Conservation (phyloP, 2,797 vertebrate species). For the Caiman crocodilus region DNA sequence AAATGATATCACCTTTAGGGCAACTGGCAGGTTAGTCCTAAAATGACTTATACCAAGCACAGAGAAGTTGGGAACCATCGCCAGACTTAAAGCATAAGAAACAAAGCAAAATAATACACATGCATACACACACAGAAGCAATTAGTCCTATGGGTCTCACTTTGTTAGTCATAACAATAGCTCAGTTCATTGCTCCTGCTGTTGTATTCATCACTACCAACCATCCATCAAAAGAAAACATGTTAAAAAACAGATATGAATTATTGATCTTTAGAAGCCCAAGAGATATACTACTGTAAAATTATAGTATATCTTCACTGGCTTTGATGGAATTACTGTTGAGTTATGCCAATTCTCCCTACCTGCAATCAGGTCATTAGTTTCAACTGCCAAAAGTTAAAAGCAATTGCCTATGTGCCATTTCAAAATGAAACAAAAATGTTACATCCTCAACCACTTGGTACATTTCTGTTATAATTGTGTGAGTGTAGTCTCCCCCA, state of each 20-base stretch:
- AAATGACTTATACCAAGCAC: no score
- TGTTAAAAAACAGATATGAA: not conserved
- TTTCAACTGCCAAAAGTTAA: not conserved
- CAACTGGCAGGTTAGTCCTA: no score
- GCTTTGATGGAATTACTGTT: not conserved
- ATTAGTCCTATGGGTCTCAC: not conserved
- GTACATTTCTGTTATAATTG: not conserved
- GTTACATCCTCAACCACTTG: not conserved
- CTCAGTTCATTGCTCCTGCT: not conserved
- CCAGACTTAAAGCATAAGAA: no score
- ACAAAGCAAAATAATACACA: no score
- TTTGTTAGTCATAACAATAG: not conserved
- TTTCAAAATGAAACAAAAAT: no score
- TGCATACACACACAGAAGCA: not conserved
- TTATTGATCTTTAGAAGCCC: not conserved
- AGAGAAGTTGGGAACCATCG: no score
- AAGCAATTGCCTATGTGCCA: not conserved
- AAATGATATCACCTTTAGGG: no score
- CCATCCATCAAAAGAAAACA: not conserved
- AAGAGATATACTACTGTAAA: not conserved
- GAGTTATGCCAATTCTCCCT: not conserved
- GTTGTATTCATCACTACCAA: not conserved
- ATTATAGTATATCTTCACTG: not conserved
- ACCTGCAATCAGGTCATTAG: not conserved
- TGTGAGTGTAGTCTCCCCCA: not conserved